Evolutionary conservation across 2,797 vertebrate species (phyloP), one percentile per base, ranked within the genome.

Genomic region (Huso huso): DNA sequence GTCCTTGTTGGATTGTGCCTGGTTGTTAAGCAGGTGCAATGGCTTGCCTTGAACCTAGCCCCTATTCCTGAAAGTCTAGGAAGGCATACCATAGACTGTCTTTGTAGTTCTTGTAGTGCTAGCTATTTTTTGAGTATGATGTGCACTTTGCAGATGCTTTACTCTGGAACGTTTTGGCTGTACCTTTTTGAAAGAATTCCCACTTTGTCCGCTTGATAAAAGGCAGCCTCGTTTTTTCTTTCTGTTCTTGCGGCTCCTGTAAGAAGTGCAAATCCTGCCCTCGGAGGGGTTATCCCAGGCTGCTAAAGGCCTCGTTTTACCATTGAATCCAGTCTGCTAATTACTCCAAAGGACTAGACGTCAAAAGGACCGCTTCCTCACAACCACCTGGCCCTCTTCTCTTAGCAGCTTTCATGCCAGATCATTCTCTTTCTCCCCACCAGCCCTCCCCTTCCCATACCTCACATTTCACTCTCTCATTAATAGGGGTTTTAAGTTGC

Each of bases 401-500:
- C 75, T 86, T 78, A 86, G 88, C 84, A 82, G 88, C 87, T 86
- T 81, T 83, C 88, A 88, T 89, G 88, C 87, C 86, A 88, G 86
- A 87, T 70, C 87, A 73, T 74, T 77, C 80, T 75, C 81, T 78
- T 80, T 72, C 75, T 61, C 61, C 64, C 61, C 61, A 10, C 48
- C 6, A 11, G 64, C 51, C 55, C 60, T 66, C 66, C 68, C 66
- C 59, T 63, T 74, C 81, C 71, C 77, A 81, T 78, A 79, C 78
- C 83, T 78, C 83, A 73, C 68, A 8, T 23, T 72, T 73, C 8
- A 18, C 78, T 77, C 85, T 85, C 84, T 84, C 86, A 89, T 90
- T 91, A 90, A 86, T 80, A 71, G 68, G 64, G 90, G 93, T 95
- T 94, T 95, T 94, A 87, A 88, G 82, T 96, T 95, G 91, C 93